phyloP scores from a whole-genome alignment of 2,888 invertebrate genomes.

The Trichacis sp. region DNA sequence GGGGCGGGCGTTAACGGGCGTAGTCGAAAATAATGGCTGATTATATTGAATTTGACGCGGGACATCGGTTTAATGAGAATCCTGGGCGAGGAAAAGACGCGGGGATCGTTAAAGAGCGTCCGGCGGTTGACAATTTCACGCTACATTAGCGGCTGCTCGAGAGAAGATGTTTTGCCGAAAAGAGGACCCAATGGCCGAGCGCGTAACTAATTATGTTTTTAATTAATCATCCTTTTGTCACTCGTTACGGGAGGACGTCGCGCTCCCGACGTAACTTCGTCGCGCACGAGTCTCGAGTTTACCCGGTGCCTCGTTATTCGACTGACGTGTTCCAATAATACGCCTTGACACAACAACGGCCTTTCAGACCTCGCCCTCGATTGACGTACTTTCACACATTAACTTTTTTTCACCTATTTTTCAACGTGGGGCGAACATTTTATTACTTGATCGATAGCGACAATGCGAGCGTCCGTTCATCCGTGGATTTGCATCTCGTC shows the following conservation, averaged over 20 bases:
- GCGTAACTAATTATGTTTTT: slow-evolving; percentile 66
- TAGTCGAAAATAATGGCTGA: slow-evolving; percentile 29
- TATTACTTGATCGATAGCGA: not conserved
- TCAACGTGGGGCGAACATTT: slow-evolving; percentile 15
- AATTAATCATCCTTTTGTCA: slow-evolving; percentile 67
- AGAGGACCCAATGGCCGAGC: slow-evolving; percentile 31
- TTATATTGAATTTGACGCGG: slow-evolving; percentile 36
- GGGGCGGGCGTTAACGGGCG: slow-evolving; percentile 8
- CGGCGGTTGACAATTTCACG: slow-evolving; percentile 64
- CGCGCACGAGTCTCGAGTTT: slow-evolving; percentile 52
- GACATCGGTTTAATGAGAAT: slow-evolving; percentile 38
- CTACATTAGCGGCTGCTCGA: slow-evolving; percentile 59
- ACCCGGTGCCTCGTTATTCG: slow-evolving; percentile 59
- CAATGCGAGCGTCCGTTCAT: not conserved
- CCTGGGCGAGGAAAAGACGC: slow-evolving; percentile 30
- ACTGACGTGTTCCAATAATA: slow-evolving; percentile 60
- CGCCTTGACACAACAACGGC: slow-evolving; percentile 25
- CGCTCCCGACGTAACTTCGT: slow-evolving; percentile 41
- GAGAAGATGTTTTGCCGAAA: slow-evolving; percentile 36
- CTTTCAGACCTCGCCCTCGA: slow-evolving; percentile 19
- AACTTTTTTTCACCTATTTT: slow-evolving; percentile 8
- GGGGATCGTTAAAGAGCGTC: slow-evolving; percentile 32
- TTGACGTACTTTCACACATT: slow-evolving; percentile 31
- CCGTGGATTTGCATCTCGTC: slow-evolving; percentile 4
- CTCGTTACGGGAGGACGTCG: slow-evolving; percentile 38